Conservation (phyloP, 2,888 invertebrate species). For the Helleia helle region DNA sequence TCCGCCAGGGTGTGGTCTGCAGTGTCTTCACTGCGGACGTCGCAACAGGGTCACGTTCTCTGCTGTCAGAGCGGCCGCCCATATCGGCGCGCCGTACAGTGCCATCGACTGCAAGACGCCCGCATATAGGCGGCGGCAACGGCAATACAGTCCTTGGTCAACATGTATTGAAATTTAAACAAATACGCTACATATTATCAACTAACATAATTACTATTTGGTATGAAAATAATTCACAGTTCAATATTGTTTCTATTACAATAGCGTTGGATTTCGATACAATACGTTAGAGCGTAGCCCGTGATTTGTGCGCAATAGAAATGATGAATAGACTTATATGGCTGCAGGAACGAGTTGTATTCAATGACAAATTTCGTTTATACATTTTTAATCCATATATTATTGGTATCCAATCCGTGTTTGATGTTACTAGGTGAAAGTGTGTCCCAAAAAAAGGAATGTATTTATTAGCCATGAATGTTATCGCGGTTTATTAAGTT, state of each 20-base stretch:
- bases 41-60: no score
- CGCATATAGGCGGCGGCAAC: no score
- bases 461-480: no score
- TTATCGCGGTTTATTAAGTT: no score
- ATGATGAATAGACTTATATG: conserved; percentile 9
- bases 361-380: not conserved
- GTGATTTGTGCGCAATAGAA: conserved; percentile 9
- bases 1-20: no score
- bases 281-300: conserved; percentile 5
- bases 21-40: no score
- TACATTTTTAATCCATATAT: not conserved
- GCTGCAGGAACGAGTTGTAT: not conserved
- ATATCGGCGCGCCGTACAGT: no score
- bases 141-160: no score
- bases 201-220: conserved; percentile 8
- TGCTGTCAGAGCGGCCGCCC: no score
- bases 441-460: no score
- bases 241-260: conserved; percentile 11
- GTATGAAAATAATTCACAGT: not conserved
- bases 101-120: no score
- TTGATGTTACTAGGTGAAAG: not conserved
- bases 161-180: not conserved
- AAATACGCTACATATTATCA: conserved; percentile 1
- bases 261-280: conserved; percentile 8
- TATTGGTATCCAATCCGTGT: not conserved